A percentile compares a stretch with the other conserved stretches of the same genome.
These are phyloP conservation scores for Nomada hirtipes DNA, from an alignment of 2,888 invertebrate species.

Conservation along the genomic window DNA sequence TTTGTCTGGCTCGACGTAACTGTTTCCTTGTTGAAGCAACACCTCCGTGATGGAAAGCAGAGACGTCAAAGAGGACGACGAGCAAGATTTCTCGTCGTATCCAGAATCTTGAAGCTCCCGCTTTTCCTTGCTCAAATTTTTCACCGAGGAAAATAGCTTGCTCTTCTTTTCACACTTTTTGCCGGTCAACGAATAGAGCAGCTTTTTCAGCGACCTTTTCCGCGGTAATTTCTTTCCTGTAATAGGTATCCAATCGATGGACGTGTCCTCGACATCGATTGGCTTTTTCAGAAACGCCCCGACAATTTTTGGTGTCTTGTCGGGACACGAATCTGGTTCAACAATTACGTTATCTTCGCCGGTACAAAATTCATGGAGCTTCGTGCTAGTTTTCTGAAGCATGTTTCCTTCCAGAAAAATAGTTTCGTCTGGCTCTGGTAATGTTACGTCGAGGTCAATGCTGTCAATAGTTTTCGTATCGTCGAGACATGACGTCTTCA, in stretches of 20 bases:
- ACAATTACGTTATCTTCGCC: neutral
- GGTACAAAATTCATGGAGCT: neutral
- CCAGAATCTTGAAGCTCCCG: conserved; percentile 72
- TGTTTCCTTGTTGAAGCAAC: conserved; percentile 28
- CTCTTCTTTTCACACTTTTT: conserved; percentile 35
- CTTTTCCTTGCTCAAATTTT: conserved; percentile 63
- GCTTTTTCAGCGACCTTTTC: conserved; percentile 73
- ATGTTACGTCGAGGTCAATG: neutral
- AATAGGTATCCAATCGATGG: conserved; percentile 76
- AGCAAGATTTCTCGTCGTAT: conserved; percentile 73
- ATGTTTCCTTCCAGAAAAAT: neutral
- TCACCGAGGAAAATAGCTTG: conserved; percentile 59
- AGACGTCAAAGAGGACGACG: conserved; percentile 69
- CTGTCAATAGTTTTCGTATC: neutral
- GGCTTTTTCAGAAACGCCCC: conserved; percentile 76
- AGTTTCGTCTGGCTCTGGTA: conserved; percentile 30
- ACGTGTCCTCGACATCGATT: conserved; percentile 73
- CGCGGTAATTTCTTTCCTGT: conserved; percentile 71
- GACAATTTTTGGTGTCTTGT: conserved; percentile 68
- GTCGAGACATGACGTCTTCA: neutral
- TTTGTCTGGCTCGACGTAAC: conserved; percentile 20
- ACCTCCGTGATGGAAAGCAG: conserved; percentile 62
- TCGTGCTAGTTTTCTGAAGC: conserved; percentile 18
- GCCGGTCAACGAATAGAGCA: conserved; percentile 66
- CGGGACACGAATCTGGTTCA: neutral